Evolutionary conservation across 64 coral and sea anemone species (phyloP), one percentile per base, ranked within the genome.

Genomic region (Porites lutea): DNA sequence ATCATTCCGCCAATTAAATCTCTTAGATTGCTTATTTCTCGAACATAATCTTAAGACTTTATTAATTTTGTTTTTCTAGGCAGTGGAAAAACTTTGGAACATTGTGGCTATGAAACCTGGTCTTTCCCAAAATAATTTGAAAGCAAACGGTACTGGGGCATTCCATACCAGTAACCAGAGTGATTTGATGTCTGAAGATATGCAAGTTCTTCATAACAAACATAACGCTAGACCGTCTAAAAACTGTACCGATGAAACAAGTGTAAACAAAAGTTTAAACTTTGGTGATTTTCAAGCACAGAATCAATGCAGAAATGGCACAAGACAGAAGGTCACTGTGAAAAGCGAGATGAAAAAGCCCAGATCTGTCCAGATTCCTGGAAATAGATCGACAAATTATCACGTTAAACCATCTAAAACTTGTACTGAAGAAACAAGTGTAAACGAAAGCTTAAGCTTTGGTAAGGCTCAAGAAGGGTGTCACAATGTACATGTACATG

Each of bases 1-100:
- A 37, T 37, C 27, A 37, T 37, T 37, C 27, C 27, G 27, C 27
- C 1, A 37, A 37, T 37, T 37, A 37, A 37, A 37, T 37, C 27
- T 37, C 27, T 37, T 37, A 37, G 27, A 37, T 1, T 37, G 27
- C 27, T 37, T 37, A 37, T 37, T 37, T 37, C 27, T 37, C 27
- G 1, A 37, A 37, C 27, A 37, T 37, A 37, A 37, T 37, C 27
- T 37, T 37, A 37, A 37, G 27, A 37, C 27, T 37, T 15, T 19
- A 13, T 10, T 8, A 22, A 74, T 37, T 64, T 27, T 0, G 12
- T 82, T 1, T 18, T 83, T 82, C 47, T 19, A 83, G 79, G 20
- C 66, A 61, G 61, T 49, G 27, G 79, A 83, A 65, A 83, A 67
- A 16, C 60, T 83, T 65, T 83, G 79, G 59, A 49, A 66, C 13